Percentiles rank a stretch among this genome's conserved stretches.
Conservation (phyloP, 2,113 vertebrate genomes). For the Zonotrichia leucophrys region DNA sequence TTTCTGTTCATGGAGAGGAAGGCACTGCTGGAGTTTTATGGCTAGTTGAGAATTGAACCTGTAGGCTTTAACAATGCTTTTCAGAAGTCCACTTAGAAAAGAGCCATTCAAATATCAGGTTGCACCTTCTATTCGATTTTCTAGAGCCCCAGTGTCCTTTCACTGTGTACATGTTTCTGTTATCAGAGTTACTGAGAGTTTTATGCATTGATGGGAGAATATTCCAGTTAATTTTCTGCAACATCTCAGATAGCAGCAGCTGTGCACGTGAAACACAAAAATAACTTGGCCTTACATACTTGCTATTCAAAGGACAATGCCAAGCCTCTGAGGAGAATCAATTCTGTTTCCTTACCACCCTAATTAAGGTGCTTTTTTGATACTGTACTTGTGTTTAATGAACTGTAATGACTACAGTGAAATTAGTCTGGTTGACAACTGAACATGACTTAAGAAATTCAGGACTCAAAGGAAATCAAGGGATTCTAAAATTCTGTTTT, state of each 20-base stretch:
- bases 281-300: constrained; percentile 10
- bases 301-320: constrained; percentile 4
- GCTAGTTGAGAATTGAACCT: not conserved
- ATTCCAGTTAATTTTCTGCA: not conserved
- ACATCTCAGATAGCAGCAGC: not conserved
- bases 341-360: constrained; percentile 12
- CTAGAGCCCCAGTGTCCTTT: not conserved
- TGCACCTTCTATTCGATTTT: not conserved
- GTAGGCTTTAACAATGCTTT: not conserved
- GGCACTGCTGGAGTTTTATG: not conserved
- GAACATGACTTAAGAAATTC: not conserved
- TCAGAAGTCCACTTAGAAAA: not conserved
- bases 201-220: not conserved
- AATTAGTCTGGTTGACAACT: not conserved
- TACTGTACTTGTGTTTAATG: not conserved
- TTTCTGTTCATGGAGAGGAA: not conserved
- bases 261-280: not conserved
- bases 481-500: not conserved
- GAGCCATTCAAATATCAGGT: not conserved
- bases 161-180: not conserved
- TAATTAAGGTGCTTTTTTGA: constrained; percentile 12
- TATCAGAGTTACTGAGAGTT: not conserved
- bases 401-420: not conserved
- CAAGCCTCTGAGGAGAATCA: not conserved
- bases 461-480: not conserved